Evolutionary conservation across 2,888 invertebrate genomes (phyloP), one percentile per base, ranked within the genome.

Genomic region (Bedellia somnulentella): DNA sequence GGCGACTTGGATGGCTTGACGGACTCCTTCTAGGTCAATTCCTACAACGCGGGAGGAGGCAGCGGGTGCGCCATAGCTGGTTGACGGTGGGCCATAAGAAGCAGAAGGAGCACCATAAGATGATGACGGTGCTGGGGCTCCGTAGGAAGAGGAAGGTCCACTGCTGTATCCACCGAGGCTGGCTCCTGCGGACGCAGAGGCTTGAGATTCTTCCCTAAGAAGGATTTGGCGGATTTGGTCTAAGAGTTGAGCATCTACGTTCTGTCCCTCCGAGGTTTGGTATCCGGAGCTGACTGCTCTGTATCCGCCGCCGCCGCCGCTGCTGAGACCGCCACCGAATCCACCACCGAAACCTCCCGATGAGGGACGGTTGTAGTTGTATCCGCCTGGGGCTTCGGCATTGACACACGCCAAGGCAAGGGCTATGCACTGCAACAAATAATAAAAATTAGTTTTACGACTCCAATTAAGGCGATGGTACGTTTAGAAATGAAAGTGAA

Each of bases 191-290:
- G 73, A 70, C 15, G 80, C 77, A 15, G 78, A 77, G 27, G 80
- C 75, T 46, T 78, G 81, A 44, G 83, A 75, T 59, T 91, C 91
- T 68, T 90, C 90, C 52, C 84, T 87, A 45, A 91, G 80, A 41
- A 91, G 81, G 67, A 91, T 89, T 61, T 89, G 87, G 47, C 89
- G 85, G 52, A 91, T 84, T 67, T 90, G 88, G 52, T 91, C 90
- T 40, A 91, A 80, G 42, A 91, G 82, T 40, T 84, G 84, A 18
- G 80, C 78, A 68, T 91, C 90, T 43, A 91, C 89, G 62, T 86
- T 81, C 49, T 87, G 87, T 38, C 91, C 91, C 58, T 91, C 91
- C 45, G 81, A 86, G 46, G 89, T 88, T 60, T 87, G 87, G 73
- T 81, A 83, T 42, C 90, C 90, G 42, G 84, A 81, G 45, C 87